These are phyloP conservation scores for Micronycteris hirsuta DNA, from an alignment of 2,113 vertebrate genomes.

Conservation along the genomic window DNA sequence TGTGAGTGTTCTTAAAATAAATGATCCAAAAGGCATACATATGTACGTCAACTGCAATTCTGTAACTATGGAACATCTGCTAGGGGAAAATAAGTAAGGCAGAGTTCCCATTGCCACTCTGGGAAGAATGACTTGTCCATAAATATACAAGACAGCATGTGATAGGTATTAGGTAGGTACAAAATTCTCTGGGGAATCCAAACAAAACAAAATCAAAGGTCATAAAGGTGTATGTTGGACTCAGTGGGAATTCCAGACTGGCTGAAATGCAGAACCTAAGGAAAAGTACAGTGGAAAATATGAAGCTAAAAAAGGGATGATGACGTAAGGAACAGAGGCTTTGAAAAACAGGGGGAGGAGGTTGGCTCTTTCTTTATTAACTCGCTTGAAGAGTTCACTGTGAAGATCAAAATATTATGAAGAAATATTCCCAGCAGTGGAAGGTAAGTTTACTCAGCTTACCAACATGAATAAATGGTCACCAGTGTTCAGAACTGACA, in stretches of 20 bases:
- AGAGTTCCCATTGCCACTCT: neutral
- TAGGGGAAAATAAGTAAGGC: neutral
- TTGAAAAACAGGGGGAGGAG: neutral
- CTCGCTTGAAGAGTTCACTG: neutral
- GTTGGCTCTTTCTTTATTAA: neutral
- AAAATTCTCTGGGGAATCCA: neutral
- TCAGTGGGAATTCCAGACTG: neutral
- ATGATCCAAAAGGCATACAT: neutral
- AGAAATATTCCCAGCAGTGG: neutral
- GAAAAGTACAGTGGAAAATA: neutral
- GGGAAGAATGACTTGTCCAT: neutral
- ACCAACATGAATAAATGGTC: neutral
- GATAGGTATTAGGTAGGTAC: neutral
- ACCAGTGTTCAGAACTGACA: neutral
- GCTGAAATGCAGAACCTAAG: neutral
- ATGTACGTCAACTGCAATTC: neutral
- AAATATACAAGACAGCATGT: neutral
- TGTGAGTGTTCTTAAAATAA: neutral
- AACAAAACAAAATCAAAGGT: neutral
- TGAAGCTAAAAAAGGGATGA: neutral
- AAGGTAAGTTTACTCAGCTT: neutral
- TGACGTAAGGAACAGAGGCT: neutral
- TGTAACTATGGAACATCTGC: neutral
- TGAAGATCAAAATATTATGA: constrained; percentile 4
- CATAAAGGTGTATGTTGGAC: neutral